Evolutionary conservation across 2,888 invertebrate species (phyloP), one percentile per base, ranked within the genome.

Genomic region (Laspeyria flexula): DNA sequence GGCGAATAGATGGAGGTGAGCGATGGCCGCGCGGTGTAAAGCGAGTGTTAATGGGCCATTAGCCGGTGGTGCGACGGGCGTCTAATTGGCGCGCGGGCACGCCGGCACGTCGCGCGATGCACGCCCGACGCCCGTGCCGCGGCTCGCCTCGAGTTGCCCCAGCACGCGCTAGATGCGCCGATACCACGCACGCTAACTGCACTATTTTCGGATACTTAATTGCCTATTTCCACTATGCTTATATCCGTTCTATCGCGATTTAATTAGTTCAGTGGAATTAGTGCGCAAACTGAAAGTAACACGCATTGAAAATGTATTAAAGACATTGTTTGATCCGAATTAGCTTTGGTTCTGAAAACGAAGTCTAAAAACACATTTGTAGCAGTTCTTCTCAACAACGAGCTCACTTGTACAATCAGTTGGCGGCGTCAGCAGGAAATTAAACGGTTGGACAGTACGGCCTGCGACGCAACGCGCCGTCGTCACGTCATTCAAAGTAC

Each of bases 11-110:
- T 86, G 80, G 76, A 73, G 73, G 80, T 78, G 73, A 77, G 75
- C 79, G 83, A 85, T 84, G 81, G 75, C 74, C 74, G 76, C 72
- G 68, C 60, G 60, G 76, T 79, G 83, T 83, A 81, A 80, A 79
- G 77, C 83, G 84, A 84, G 90, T 88, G 90, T 88, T 89, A 91
- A 91, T 88, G 83, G 88, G 64, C 87, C 81, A 89, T 90, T 90
- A 88, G 89, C 76, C 70, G 75, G 76, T 75, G 75, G 77, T 77
- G 79, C 74, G 64, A 73, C 69, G 60, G 67, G 71, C 75, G 73
- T 83, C 77, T 88, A 88, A 88, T 88, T 88, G 89, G 87, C 83
- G 73, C 69, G 76, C 77, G 66, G 47, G 73, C 81, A 70, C 73
- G 77, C 71, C 61, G 56, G 77, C 78, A 71, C 71, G 75, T 60